Percentiles rank a stretch among this genome's conserved stretches.
phyloP scores from a whole-genome alignment of 2,797 vertebrate species.

The Danio jaintianensis region DNA sequence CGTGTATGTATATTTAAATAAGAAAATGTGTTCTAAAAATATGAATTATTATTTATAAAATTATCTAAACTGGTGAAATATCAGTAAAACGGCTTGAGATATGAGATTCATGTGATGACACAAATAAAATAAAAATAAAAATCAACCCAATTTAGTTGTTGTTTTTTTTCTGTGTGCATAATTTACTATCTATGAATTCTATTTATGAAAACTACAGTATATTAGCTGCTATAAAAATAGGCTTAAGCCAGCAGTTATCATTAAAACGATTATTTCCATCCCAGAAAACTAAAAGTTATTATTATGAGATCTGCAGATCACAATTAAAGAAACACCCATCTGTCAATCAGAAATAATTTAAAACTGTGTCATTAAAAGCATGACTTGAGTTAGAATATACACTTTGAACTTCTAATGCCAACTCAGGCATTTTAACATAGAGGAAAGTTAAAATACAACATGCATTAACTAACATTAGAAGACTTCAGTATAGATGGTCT shows the following conservation, averaged over 20 bases:
- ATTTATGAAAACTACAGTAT: not conserved
- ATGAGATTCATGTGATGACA: not conserved
- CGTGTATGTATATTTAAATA: too few species aligned
- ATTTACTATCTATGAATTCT: not conserved
- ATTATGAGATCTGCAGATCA: not conserved
- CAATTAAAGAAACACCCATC: not conserved
- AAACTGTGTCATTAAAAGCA: not conserved
- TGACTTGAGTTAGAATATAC: not conserved
- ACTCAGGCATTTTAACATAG: not conserved
- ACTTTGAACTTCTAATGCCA: not conserved
- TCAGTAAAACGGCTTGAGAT: not conserved
- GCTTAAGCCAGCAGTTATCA: not conserved
- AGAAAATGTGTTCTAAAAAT: too few species aligned
- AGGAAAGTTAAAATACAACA: conserved; percentile 7
- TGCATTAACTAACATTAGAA: not conserved
- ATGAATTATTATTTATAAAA: not conserved
- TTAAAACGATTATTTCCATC: not conserved
- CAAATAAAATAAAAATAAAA: not conserved
- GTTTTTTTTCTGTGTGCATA: not conserved
- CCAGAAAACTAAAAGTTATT: not conserved
- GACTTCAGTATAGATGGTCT: not conserved
- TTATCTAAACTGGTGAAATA: not conserved
- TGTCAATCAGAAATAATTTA: not conserved
- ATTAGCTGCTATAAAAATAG: not conserved
- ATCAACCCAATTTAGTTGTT: too few species aligned